phyloP scores from a whole-genome alignment of 2,113 vertebrate genomes.

The Pao palembangensis region DNA sequence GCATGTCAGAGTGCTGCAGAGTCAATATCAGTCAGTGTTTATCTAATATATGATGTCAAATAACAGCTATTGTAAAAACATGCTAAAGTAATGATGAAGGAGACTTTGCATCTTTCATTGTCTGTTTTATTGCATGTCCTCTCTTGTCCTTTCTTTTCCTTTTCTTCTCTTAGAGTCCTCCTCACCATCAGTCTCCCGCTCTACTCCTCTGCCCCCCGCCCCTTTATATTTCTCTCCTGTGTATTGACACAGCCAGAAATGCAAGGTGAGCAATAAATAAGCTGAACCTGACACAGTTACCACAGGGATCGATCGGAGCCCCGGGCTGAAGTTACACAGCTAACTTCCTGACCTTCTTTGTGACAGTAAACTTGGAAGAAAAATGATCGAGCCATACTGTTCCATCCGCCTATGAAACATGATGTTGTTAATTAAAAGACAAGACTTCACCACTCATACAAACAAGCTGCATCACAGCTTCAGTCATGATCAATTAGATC shows the following conservation, averaged over 20 bases:
- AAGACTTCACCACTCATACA: neutral
- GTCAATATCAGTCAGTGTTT: conserved; percentile 14
- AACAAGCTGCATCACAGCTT: neutral
- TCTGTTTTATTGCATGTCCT: no score
- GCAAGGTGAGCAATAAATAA: conserved; percentile 64
- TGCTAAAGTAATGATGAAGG: conserved; percentile 30
- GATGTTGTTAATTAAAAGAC: neutral
- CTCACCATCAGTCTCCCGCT: neutral
- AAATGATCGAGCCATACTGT: neutral
- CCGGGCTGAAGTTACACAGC: conserved; percentile 16
- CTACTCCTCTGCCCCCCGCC: no score
- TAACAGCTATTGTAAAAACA: conserved; percentile 38
- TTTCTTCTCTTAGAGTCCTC: neutral
- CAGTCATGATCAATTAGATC: no score
- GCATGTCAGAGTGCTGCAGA: neutral
- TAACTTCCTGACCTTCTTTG: conserved; percentile 31
- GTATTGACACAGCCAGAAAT: conserved; percentile 57
- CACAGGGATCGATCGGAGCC: conserved; percentile 29
- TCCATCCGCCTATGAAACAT: neutral
- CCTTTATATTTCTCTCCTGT: conserved; percentile 30
- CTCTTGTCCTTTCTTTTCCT: conserved; percentile 2
- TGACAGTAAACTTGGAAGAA: neutral
- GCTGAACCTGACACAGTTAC: conserved; percentile 37
- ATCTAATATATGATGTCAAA: conserved; percentile 56
- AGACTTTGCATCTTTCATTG: conserved; percentile 12